Evolutionary conservation across 1,140 invertebrate genomes (phyloP), one percentile per base, ranked within the genome.

Genomic region (Leptinotarsa undecemlineata): DNA sequence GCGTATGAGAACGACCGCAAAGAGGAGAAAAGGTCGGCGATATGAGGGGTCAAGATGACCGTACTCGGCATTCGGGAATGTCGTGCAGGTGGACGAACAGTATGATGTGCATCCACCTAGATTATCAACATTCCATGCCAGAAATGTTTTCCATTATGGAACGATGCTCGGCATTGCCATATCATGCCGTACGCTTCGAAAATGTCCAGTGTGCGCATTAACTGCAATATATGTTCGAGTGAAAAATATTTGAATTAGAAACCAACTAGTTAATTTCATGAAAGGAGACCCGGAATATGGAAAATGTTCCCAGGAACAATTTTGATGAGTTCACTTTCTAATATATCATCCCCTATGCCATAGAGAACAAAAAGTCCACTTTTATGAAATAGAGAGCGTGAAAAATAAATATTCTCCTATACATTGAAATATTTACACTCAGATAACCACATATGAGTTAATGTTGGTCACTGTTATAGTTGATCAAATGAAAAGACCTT

Each of bases 41-140:
- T 69, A 75, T 66, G 57, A 68, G 69, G 72, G 76, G 75, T 74
- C 74, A 76, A 77, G 74, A 79, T 79, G 74, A 69, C 70, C 76
- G 51, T 15, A 57, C 63, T 74, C 74, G 51, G 72, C 73, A 74
- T 76, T 74, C 63, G 63, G 74, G 71, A 79, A 76, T 78, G 75
- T 73, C 77, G 62, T 66, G 71, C 72, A 79, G 76, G 73, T 76
- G 75, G 74, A 70, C 74, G 15, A 57, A 57, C 51, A 19, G 72
- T 67, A 60, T 72, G 71, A 70, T 76, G 48, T 64, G 67, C 73
- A 69, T 73, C 75, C 51, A 76, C 75, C 62, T 23, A 72, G 75
- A 78, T 80, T 79, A 80, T 80, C 79, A 78, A 80, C 79, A 80
- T 80, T 80, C 79, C 79, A 76, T 69, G 71, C 64, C 74, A 73